Percentiles rank a stretch among this genome's conserved stretches.
phyloP scores from a whole-genome alignment of 2,888 invertebrate species.

The Biston betularia region DNA sequence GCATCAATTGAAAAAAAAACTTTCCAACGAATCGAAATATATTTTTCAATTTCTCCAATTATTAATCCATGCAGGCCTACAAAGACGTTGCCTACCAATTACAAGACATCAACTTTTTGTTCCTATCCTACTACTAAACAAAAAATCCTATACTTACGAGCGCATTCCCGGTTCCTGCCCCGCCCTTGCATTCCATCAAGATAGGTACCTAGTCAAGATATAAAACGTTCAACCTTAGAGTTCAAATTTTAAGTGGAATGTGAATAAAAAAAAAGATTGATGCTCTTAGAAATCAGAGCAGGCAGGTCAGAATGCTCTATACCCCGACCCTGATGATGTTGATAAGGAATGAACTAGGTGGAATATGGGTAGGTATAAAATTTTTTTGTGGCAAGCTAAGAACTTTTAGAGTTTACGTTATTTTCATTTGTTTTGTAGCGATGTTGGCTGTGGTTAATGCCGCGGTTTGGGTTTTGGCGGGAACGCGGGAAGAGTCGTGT shows the following conservation, averaged over 20 bases:
- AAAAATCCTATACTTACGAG: constrained; percentile 51
- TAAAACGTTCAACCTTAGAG: constrained; percentile 43
- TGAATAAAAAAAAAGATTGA: constrained; percentile 51
- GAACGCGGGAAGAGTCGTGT: too few relatives aligned
- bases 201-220: constrained; percentile 46
- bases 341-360: background rate
- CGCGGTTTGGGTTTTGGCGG: too few relatives aligned
- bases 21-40: background rate
- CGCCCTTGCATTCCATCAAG: constrained; percentile 63
- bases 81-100: constrained; percentile 24
- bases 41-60: background rate
- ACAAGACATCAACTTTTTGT: constrained; percentile 39
- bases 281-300: constrained; percentile 40
- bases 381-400: too few relatives aligned
- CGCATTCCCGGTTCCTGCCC: constrained; percentile 60
- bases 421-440: too few relatives aligned
- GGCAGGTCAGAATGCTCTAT: constrained; percentile 8
- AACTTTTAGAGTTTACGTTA: too few relatives aligned
- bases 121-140: constrained; percentile 43
- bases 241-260: constrained; percentile 46
- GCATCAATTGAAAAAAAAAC: background rate
- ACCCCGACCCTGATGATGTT: background rate
- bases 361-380: background rate
- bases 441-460: too few relatives aligned
- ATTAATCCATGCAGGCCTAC: constrained; percentile 6